Conservation (phyloP, 2,888 invertebrate species). For the Chirona hameri region DNA sequence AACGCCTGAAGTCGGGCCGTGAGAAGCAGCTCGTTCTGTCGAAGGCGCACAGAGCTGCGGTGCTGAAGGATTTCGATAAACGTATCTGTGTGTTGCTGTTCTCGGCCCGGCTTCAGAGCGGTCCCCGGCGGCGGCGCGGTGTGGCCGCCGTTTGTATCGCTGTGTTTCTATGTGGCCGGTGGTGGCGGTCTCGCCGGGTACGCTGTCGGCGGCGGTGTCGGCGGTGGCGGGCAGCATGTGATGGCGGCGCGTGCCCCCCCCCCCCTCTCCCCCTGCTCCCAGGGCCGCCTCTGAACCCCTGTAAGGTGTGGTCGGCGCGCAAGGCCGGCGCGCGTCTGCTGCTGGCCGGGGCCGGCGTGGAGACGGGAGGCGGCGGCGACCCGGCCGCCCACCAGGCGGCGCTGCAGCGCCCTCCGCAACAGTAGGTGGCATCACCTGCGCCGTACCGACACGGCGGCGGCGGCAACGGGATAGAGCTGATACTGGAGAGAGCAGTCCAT, state of each 20-base stretch:
- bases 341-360: neutral
- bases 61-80: no score
- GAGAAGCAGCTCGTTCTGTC: no score
- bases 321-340: constrained; percentile 12
- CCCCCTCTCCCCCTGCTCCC: neutral
- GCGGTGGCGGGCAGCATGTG: constrained; percentile 23
- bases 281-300: constrained; percentile 26
- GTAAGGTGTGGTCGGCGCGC: constrained; percentile 27
- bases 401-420: neutral
- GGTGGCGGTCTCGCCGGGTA: neutral
- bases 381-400: constrained; percentile 26
- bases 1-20: no score
- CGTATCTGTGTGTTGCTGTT: no score
- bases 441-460: no score
- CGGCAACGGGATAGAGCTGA: no score
- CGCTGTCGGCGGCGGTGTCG: neutral
- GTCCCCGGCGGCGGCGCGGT: no score
- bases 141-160: no score
- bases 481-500: no score
- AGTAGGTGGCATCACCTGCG: neutral
- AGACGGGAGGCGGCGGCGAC: constrained; percentile 2
- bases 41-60: no score
- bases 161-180: neutral
- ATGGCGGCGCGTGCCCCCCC: no score
- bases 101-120: no score